Conservation (phyloP, 2,113 vertebrate species). For the Phaethornis superciliosus region DNA sequence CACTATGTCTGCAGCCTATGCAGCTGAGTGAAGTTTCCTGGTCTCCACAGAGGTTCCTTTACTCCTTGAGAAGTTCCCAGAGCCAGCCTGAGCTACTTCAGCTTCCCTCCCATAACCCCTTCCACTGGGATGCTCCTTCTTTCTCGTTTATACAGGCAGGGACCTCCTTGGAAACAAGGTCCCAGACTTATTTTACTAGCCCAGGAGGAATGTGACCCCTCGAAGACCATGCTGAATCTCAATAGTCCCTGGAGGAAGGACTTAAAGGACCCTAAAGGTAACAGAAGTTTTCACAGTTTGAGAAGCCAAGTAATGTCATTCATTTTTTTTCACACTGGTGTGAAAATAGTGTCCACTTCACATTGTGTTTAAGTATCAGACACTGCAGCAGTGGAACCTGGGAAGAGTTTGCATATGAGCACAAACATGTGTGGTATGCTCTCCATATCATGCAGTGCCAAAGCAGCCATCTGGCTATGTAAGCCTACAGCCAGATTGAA, state of each 20-base stretch:
- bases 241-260: background rate
- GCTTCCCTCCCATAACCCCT: background rate
- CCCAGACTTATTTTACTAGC: background rate
- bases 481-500: background rate
- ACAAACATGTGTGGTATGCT: background rate
- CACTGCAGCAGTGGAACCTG: background rate
- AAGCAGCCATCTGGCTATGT: background rate
- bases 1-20: background rate
- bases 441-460: background rate
- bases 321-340: background rate
- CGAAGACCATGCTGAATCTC: background rate
- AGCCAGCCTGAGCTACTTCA: background rate
- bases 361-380: background rate
- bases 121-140: accelerated
- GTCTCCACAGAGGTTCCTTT: background rate
- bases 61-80: background rate
- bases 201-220: background rate
- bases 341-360: background rate
- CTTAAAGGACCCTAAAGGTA: background rate
- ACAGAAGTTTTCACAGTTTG: background rate
- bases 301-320: background rate
- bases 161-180: background rate
- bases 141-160: background rate
- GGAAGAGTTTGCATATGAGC: background rate
- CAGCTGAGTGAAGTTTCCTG: background rate